Conservation (phyloP, 1,140 invertebrate species). For the Lepidurus arcticus region DNA sequence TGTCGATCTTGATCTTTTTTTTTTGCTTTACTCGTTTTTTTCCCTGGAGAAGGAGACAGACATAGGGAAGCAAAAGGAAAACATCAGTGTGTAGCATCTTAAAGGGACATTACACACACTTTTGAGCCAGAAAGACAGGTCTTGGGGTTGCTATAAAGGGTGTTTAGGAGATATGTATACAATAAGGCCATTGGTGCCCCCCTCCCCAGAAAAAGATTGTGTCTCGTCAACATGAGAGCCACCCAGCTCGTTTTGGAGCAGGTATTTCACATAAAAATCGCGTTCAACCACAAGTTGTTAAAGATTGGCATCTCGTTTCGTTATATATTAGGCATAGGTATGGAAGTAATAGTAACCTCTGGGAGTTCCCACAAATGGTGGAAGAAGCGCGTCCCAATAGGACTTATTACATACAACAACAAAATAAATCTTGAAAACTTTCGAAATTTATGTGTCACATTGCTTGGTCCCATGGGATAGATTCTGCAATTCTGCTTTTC, state of each 20-base stretch:
- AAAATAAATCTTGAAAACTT: background rate
- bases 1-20: background rate
- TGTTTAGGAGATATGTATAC: background rate
- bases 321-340: conserved; percentile 12
- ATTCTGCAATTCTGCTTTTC: background rate
- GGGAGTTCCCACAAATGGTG: background rate
- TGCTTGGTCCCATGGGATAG: background rate
- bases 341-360: background rate
- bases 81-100: background rate
- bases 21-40: background rate
- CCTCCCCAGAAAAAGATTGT: background rate
- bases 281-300: background rate
- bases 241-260: conserved; percentile 5
- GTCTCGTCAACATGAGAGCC: conserved; percentile 12
- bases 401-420: background rate
- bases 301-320: background rate
- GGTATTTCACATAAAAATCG: conserved; percentile 5
- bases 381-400: background rate
- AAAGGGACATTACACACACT: background rate
- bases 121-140: background rate
- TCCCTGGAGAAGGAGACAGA: no score
- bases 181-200: conserved; percentile 5
- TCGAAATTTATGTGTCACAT: background rate
- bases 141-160: background rate
- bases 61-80: background rate